Conservation (phyloP, 2,113 vertebrate species). For the Acanthochromis polyacanthus region DNA sequence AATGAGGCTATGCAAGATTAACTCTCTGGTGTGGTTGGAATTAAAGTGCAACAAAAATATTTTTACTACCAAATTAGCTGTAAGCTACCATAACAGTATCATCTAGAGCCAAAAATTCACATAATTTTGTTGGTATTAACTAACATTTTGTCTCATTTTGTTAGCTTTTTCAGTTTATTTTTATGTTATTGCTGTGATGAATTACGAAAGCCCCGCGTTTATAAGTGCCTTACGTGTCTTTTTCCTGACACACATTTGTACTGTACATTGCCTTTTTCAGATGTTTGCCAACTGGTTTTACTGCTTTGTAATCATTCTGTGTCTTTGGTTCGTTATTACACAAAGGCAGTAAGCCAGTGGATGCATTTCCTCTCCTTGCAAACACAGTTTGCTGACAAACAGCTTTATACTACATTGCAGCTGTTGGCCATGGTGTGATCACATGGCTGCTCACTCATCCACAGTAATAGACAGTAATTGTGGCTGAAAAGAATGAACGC, state of each 20-base stretch:
- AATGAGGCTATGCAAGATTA: too few relatives aligned
- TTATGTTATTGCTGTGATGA: background rate
- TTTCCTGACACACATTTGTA: background rate
- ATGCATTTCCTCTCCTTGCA: background rate
- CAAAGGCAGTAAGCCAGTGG: background rate
- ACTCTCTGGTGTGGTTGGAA: too few relatives aligned
- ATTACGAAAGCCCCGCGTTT: background rate
- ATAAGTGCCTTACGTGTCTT: background rate
- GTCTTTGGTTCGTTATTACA: slow-evolving; percentile 7
- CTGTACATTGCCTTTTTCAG: background rate
- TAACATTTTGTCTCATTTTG: background rate
- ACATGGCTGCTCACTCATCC: slow-evolving; percentile 21
- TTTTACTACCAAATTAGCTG: too few relatives aligned
- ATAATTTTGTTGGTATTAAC: too few relatives aligned
- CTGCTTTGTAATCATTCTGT: background rate
- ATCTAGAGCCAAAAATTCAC: background rate
- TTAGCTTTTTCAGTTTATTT: background rate
- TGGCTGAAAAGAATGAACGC: slow-evolving; percentile 1
- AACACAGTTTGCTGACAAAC: slow-evolving; percentile 1
- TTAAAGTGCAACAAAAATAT: too few relatives aligned
- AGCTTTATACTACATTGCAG: slow-evolving; percentile 3
- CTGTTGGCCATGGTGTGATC: background rate
- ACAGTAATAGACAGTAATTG: slow-evolving; percentile 32
- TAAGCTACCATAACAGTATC: too few relatives aligned
- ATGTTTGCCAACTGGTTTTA: background rate